Evolutionary conservation across 2,888 invertebrate species (phyloP).

Genomic region (Patella depressa): DNA sequence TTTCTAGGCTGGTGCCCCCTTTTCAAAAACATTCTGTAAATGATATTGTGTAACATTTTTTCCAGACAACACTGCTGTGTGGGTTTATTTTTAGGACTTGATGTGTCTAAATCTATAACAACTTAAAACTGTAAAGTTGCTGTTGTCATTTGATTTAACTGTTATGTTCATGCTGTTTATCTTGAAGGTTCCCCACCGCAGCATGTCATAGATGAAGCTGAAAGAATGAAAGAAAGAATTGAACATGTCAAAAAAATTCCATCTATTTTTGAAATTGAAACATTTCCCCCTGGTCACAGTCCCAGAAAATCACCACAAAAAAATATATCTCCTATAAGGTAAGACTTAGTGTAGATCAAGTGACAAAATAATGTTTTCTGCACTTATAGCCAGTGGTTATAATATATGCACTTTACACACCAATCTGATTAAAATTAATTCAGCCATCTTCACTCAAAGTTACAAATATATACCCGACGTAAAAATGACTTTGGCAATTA

Average conservation of each 20-base stretch:
- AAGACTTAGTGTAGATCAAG: background rate
- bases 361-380: too few species aligned
- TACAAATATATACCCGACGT: too few species aligned
- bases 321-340: slow-evolving; percentile 3
- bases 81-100: background rate
- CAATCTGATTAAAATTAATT: too few species aligned
- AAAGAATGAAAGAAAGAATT: slow-evolving; percentile 46
- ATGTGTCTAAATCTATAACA: background rate
- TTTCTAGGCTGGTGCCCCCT: too few species aligned
- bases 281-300: slow-evolving; percentile 60
- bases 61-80: background rate
- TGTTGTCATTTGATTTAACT: background rate
- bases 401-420: too few species aligned
- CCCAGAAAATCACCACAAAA: slow-evolving; percentile 30
- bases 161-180: background rate
- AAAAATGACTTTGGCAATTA: too few species aligned
- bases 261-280: slow-evolving; percentile 68
- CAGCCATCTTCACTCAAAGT: too few species aligned
- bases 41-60: too few species aligned
- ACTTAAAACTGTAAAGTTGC: too few species aligned
- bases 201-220: slow-evolving; percentile 54
- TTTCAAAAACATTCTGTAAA: too few species aligned
- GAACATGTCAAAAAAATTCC: slow-evolving; percentile 65
- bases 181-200: slow-evolving; percentile 64
- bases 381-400: too few species aligned